Percentiles rank a stretch among this genome's conserved stretches.
phyloP scores from a whole-genome alignment of 2,797 vertebrate genomes.

The Labeo calbasu region DNA sequence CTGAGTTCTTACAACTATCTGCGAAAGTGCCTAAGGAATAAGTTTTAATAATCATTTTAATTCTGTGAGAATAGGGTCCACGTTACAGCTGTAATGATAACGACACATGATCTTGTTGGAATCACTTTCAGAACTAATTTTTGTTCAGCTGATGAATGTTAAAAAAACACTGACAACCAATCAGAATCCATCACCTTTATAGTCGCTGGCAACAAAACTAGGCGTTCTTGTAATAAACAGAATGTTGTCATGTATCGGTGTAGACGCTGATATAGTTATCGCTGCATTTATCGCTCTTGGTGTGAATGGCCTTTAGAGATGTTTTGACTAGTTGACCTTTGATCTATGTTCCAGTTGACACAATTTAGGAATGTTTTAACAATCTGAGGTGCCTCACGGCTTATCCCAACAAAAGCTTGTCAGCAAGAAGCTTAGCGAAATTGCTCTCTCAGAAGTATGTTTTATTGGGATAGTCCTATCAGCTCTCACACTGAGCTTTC shows the following conservation, averaged over 20 bases:
- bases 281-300: neutral
- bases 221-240: neutral
- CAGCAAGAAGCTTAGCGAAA: constrained; percentile 13
- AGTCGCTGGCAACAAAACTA: neutral
- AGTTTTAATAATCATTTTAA: neutral
- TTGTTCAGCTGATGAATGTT: neutral
- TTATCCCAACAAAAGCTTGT: constrained; percentile 40
- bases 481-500: constrained; percentile 55
- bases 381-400: constrained; percentile 11
- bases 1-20: no score
- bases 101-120: no score
- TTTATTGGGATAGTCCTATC: constrained; percentile 65
- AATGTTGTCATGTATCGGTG: neutral
- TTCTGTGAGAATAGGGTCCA: neutral
- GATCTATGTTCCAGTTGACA: constrained; percentile 18
- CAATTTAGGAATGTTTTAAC: constrained; percentile 42
- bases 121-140: neutral
- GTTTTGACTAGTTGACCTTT: constrained; percentile 16
- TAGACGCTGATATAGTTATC: neutral
- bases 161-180: neutral
- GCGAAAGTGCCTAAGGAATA: no score
- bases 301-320: constrained; percentile 1
- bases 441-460: constrained; percentile 67
- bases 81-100: neutral
- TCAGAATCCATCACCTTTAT: neutral